A percentile compares a stretch with the other conserved stretches of the same genome.
phyloP scores from a whole-genome alignment of 2,888 invertebrate species.

The Rhimphoctona megacephalus region DNA sequence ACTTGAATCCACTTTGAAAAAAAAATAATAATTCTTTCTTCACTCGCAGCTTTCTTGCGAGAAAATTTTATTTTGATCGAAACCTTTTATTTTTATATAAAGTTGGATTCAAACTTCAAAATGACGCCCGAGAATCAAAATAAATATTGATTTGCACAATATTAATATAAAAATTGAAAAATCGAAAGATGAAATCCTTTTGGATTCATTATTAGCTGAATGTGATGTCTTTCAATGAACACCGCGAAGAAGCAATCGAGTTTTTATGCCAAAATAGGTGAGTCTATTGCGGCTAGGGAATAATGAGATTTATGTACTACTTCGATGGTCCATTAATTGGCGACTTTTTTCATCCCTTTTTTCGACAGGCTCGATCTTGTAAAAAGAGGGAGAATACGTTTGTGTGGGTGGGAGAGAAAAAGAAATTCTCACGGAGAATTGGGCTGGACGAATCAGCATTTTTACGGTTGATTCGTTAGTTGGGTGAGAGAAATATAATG shows the following conservation, averaged over 20 bases:
- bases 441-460: conserved; percentile 2
- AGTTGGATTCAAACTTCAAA: neutral
- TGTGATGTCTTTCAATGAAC: neutral
- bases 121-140: neutral
- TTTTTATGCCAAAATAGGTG: neutral
- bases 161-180: neutral
- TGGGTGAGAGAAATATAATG: conserved; percentile 10
- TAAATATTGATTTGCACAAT: neutral
- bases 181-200: neutral
- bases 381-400: neutral
- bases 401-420: neutral
- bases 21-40: neutral
- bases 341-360: neutral
- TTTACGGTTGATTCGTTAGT: conserved; percentile 31
- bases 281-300: neutral
- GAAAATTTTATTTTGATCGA: neutral
- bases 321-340: neutral
- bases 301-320: neutral
- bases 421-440: conserved; percentile 4
- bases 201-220: neutral
- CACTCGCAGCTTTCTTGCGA: neutral
- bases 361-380: neutral
- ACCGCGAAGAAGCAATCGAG: neutral
- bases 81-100: neutral
- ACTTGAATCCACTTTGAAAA: neutral